phyloP scores from a whole-genome alignment of 2,888 invertebrate species.

The Tinea trinotella region DNA sequence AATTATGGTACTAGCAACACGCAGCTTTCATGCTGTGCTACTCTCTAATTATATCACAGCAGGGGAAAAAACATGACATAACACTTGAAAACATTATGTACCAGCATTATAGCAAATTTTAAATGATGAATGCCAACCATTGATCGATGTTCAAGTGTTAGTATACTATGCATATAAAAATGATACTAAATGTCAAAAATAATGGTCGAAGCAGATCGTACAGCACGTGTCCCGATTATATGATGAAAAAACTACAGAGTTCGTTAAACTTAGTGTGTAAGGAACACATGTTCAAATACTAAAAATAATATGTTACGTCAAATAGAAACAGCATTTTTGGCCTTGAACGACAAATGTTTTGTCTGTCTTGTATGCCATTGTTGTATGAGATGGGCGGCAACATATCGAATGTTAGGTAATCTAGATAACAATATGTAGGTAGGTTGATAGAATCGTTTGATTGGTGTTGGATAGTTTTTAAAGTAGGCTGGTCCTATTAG shows the following conservation, averaged over 20 bases:
- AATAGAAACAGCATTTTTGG: constrained; percentile 41
- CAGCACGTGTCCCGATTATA: constrained; percentile 23
- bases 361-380: not conserved
- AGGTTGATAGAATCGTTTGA: too few relatives aligned
- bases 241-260: constrained; percentile 26
- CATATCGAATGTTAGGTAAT: not conserved
- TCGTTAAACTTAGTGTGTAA: constrained; percentile 37
- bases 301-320: constrained; percentile 47
- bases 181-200: constrained; percentile 8
- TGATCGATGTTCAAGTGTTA: not conserved
- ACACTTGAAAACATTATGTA: constrained; percentile 1
- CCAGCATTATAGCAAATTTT: not conserved
- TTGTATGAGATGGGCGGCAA: not conserved
- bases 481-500: too few relatives aligned
- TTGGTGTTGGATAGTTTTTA: too few relatives aligned
- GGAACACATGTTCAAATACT: constrained; percentile 27
- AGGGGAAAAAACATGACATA: not conserved
- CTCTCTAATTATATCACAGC: constrained; percentile 1
- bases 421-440: too few relatives aligned
- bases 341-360: constrained; percentile 35
- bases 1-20: not conserved
- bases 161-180: not conserved
- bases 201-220: constrained; percentile 20
- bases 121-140: not conserved
- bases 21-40: not conserved